Evolutionary conservation across 2,113 vertebrate genomes (phyloP).

Genomic region (Brachypteracias leptosomus): DNA sequence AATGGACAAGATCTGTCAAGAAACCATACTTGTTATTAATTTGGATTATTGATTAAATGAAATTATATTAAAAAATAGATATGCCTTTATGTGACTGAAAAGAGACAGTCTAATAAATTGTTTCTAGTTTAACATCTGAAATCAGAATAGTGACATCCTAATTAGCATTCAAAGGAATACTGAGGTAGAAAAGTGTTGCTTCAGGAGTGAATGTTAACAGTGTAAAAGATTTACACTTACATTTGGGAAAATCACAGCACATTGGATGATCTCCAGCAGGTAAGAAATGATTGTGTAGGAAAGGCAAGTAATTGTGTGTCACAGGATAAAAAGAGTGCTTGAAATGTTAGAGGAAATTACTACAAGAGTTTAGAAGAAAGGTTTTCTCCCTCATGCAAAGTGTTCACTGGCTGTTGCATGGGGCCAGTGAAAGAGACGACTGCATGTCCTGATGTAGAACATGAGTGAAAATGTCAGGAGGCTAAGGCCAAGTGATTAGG

Average conservation of each 20-base stretch:
- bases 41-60: neutral
- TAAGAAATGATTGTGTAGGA: neutral
- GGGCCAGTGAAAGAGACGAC: neutral
- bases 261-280: slow-evolving; percentile 34
- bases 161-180: slow-evolving; percentile 14
- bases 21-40: neutral
- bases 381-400: neutral
- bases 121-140: neutral
- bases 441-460: neutral
- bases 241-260: neutral
- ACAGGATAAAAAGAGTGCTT: slow-evolving; percentile 3
- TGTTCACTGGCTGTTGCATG: accelerated
- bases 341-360: slow-evolving; percentile 24
- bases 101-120: neutral
- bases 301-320: slow-evolving; percentile 5
- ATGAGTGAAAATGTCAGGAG: neutral
- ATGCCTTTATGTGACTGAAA: neutral
- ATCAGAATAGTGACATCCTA: neutral
- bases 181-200: neutral
- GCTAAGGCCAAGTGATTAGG: neutral
- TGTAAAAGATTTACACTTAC: slow-evolving; percentile 36
- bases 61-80: neutral
- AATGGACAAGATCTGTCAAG: neutral
- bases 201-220: slow-evolving; percentile 3
- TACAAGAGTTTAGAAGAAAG: neutral